Conservation (phyloP, 1,140 invertebrate species). For the Plectus sambesii region DNA sequence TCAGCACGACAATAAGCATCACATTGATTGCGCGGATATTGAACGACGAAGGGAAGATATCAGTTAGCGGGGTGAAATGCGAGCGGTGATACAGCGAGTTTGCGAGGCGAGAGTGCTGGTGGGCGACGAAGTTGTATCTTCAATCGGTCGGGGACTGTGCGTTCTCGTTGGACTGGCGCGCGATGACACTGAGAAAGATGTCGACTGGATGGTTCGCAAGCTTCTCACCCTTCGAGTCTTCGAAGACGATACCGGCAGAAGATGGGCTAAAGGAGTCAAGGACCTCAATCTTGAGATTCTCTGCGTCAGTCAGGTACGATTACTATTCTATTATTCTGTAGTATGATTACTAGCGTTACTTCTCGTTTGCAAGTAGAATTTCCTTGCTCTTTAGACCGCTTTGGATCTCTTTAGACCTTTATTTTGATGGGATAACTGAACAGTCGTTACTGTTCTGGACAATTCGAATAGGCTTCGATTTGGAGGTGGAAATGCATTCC, state of each 20-base stretch:
- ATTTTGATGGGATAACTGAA: too few relatives aligned
- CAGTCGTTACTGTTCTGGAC: too few relatives aligned
- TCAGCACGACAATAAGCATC: too few relatives aligned
- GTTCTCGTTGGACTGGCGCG: constrained; percentile 70
- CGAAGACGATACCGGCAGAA: constrained; percentile 59
- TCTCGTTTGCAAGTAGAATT: constrained; percentile 3
- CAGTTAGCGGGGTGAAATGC: too few relatives aligned
- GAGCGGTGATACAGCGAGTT: constrained; percentile 38
- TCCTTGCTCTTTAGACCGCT: constrained; percentile 7
- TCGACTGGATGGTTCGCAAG: constrained; percentile 73
- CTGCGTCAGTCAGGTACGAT: constrained; percentile 54
- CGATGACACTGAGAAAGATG: constrained; percentile 64
- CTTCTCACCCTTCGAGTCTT: constrained; percentile 69
- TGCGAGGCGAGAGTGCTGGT: constrained; percentile 31
- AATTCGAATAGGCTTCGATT: too few relatives aligned
- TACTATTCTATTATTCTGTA: constrained; percentile 6
- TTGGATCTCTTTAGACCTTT: too few relatives aligned
- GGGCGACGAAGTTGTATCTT: constrained; percentile 41
- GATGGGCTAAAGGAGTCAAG: constrained; percentile 66
- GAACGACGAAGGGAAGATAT: too few relatives aligned
- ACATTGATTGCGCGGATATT: too few relatives aligned
- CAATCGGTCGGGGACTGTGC: constrained; percentile 70
- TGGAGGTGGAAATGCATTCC: too few relatives aligned
- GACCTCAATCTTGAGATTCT: constrained; percentile 56
- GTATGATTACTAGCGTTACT: not conserved